phyloP scores from a whole-genome alignment of 2,888 invertebrate species.

The Spodoptera picta region DNA sequence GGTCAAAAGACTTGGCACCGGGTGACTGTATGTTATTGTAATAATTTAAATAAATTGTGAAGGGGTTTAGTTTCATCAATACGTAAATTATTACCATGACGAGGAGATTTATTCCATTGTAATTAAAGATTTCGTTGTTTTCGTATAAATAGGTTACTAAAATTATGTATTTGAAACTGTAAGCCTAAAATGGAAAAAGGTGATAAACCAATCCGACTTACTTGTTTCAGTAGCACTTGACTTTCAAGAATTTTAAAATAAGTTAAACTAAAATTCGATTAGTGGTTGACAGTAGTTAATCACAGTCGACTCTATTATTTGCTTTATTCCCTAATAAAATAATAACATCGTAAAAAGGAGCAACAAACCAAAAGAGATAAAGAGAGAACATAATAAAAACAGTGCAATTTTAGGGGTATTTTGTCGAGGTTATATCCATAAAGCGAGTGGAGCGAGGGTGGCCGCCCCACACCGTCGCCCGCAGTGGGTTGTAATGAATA shows the following conservation, averaged over 20 bases:
- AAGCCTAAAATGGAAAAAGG: too few relatives aligned
- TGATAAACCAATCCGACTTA: too few relatives aligned
- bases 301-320: constrained; percentile 63
- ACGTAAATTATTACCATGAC: too few relatives aligned
- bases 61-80: too few relatives aligned
- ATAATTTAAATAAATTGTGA: constrained; percentile 19
- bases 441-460: constrained; percentile 80
- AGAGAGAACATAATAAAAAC: constrained; percentile 88
- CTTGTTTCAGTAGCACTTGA: too few relatives aligned
- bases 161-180: too few relatives aligned
- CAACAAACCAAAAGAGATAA: constrained; percentile 88
- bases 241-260: too few relatives aligned
- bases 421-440: constrained; percentile 89
- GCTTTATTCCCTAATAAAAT: constrained; percentile 82
- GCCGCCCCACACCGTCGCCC: constrained; percentile 63
- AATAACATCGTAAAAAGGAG: constrained; percentile 84
- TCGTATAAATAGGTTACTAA: too few relatives aligned
- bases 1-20: constrained; percentile 10
- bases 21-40: constrained; percentile 19
- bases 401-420: constrained; percentile 89
- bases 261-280: constrained; percentile 25
- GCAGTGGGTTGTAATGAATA: constrained; percentile 86
- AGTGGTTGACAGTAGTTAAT: constrained; percentile 42
- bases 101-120: background rate
- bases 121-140: background rate